Conservation (phyloP, 2,888 invertebrate genomes). For the Agrotis segetum region DNA sequence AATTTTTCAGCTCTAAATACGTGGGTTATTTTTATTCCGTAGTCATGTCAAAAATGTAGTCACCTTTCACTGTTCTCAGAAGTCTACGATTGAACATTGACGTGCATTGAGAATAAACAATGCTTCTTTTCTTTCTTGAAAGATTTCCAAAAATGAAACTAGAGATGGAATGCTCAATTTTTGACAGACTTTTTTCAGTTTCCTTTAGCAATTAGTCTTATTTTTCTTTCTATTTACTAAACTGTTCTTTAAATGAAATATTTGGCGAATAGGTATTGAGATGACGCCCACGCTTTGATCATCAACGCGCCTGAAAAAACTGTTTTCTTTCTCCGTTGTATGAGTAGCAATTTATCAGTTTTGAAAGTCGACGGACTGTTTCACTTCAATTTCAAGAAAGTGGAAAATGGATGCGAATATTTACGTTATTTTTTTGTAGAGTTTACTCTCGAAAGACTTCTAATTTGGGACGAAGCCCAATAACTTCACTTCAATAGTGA, state of each 20-base stretch:
- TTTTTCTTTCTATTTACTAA: neutral
- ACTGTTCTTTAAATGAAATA: too few relatives aligned
- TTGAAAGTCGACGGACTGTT: neutral
- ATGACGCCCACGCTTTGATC: neutral
- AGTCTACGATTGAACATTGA: slow-evolving; percentile 16
- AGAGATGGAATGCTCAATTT: slow-evolving; percentile 1
- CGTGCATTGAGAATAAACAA: slow-evolving; percentile 23
- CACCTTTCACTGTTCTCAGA: slow-evolving; percentile 43
- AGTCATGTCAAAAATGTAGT: slow-evolving; percentile 33
- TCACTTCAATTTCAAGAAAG: neutral
- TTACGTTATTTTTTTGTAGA: too few relatives aligned
- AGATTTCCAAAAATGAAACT: slow-evolving; percentile 40
- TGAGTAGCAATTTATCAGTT: neutral
- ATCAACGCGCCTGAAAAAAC: neutral
- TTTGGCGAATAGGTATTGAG: too few relatives aligned
- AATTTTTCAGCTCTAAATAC: neutral
- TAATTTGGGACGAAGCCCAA: too few relatives aligned
- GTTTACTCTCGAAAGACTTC: too few relatives aligned
- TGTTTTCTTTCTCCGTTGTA: neutral
- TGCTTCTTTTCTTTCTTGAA: slow-evolving; percentile 41
- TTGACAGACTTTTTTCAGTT: slow-evolving; percentile 15
- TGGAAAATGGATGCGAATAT: too few relatives aligned
- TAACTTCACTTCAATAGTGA: too few relatives aligned
- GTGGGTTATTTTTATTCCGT: slow-evolving; percentile 23
- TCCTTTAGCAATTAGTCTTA: neutral